phyloP scores from a whole-genome alignment of 2,797 vertebrate species.

The Urosaurus nigricauda region DNA sequence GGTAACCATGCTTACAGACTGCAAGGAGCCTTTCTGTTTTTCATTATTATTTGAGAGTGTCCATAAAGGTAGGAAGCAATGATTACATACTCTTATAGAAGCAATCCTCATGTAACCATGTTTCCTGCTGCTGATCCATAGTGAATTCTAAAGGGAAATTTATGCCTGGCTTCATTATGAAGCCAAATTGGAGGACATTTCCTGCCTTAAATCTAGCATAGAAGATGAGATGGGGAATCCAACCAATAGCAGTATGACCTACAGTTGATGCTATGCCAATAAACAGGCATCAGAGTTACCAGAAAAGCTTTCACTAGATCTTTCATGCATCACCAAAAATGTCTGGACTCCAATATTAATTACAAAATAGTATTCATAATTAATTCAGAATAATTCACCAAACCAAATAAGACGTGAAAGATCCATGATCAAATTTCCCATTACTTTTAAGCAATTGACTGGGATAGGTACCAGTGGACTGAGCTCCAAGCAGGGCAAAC shows the following conservation, averaged over 20 bases:
- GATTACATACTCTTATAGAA: neutral
- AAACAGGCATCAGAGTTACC: neutral
- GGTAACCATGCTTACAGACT: neutral
- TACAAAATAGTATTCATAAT: neutral
- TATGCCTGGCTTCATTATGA: neutral
- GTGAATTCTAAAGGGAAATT: neutral
- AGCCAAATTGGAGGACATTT: neutral
- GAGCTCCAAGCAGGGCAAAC: neutral
- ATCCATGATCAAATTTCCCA: neutral
- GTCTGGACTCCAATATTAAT: neutral
- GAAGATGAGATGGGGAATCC: neutral
- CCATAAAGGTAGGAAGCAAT: neutral
- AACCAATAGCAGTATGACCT: neutral
- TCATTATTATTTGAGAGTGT: neutral
- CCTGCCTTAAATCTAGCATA: neutral
- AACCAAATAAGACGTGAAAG: neutral
- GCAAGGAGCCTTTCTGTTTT: neutral
- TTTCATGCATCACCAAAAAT: neutral
- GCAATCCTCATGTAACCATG: neutral
- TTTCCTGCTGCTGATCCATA: neutral
- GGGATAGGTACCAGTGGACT: neutral
- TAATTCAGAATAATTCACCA: neutral
- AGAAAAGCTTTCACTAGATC: neutral
- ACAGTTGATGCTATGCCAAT: neutral
- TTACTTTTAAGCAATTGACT: neutral